Percentiles rank a stretch among this genome's conserved stretches.
Conservation (phyloP, 2,797 vertebrate genomes). For the Arctocebus calabarensis region DNA sequence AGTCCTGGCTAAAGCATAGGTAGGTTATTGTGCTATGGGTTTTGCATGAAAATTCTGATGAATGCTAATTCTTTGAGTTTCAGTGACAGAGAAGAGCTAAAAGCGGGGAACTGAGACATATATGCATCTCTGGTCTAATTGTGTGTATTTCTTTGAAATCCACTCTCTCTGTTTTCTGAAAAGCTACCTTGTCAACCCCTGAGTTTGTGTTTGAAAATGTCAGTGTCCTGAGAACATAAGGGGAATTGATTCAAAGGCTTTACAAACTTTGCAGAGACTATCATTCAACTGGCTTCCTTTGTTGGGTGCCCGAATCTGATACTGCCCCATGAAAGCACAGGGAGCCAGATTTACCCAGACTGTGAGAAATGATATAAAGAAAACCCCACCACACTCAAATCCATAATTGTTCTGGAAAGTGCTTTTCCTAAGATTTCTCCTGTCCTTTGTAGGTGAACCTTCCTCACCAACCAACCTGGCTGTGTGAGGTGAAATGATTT, state of each 20-base stretch:
- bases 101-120: neutral
- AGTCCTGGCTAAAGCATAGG: neutral
- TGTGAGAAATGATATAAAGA: neutral
- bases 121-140: neutral
- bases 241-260: conserved; percentile 9
- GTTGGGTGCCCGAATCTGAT: conserved; percentile 27
- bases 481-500: conserved; percentile 48
- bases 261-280: neutral
- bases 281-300: neutral
- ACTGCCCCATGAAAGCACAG: neutral
- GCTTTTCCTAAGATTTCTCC: conserved; percentile 11
- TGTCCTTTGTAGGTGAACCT: neutral
- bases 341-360: neutral
- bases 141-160: conserved; percentile 47
- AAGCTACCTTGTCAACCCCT: conserved; percentile 30
- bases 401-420: neutral
- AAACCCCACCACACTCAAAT: neutral
- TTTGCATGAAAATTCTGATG: accelerated
- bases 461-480: neutral
- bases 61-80: neutral
- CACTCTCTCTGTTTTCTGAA: conserved; percentile 2
- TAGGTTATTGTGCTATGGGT: neutral
- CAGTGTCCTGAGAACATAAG: conserved; percentile 29
- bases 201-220: conserved; percentile 46
- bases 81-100: neutral